A percentile compares a stretch with the other conserved stretches of the same genome.
Conservation (phyloP, 2,113 vertebrate species). For the Gambusia affinis region DNA sequence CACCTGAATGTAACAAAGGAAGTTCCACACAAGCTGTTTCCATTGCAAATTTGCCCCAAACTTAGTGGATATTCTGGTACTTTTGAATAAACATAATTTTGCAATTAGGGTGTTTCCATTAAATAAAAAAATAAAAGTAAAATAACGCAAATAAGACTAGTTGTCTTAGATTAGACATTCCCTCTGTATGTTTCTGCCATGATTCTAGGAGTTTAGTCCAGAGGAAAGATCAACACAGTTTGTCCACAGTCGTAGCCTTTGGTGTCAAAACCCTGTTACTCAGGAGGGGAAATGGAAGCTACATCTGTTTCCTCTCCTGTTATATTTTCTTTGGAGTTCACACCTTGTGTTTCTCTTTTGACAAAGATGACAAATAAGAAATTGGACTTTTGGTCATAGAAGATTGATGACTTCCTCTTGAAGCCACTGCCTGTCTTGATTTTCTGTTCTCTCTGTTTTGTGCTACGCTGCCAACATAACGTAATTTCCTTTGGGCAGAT, state of each 20-base stretch:
- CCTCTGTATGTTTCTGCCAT: too few species aligned
- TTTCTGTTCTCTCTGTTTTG: not conserved
- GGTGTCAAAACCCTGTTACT: not conserved
- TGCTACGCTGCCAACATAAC: conserved; percentile 20
- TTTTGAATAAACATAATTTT: too few species aligned
- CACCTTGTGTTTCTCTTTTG: not conserved
- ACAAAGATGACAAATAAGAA: conserved; percentile 11
- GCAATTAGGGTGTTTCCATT: too few species aligned
- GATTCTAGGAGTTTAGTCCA: not conserved
- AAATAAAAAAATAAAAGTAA: too few species aligned
- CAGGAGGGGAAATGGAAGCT: not conserved
- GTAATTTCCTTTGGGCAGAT: conserved; percentile 43
- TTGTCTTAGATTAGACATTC: too few species aligned
- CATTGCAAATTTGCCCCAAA: too few species aligned
- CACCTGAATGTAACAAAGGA: too few species aligned
- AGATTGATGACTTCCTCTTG: conserved; percentile 22
- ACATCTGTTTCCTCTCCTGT: not conserved
- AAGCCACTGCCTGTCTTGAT: not conserved
- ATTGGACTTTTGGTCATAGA: conserved; percentile 1
- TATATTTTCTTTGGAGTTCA: not conserved
- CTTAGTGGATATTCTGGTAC: too few species aligned
- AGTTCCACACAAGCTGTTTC: too few species aligned
- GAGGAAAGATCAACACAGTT: not conserved
- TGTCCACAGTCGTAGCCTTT: not conserved
- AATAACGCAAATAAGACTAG: too few species aligned